Percentiles rank a stretch among this genome's conserved stretches.
Conservation (phyloP, 2,113 vertebrate genomes). For the Ptychochromis oligacanthus region DNA sequence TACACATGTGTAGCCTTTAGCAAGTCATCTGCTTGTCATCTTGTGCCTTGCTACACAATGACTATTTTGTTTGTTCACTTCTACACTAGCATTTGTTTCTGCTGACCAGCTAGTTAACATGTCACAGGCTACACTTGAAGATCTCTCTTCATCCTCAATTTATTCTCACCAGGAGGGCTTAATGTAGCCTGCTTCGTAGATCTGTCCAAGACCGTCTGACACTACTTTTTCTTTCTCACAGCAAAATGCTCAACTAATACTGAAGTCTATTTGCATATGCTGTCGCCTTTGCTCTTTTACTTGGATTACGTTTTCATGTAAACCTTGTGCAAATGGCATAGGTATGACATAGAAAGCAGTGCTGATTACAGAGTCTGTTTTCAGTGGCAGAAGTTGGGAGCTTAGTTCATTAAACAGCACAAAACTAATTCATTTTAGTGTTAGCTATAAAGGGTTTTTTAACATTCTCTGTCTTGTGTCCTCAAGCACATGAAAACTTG, state of each 20-base stretch:
- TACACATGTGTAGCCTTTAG: conserved; percentile 2
- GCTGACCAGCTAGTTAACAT: conserved; percentile 1
- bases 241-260: not conserved
- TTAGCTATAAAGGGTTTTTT: not conserved
- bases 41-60: not conserved
- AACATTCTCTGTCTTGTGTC: not conserved
- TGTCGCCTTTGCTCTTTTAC: not conserved
- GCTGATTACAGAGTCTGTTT: not conserved
- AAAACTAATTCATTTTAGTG: not conserved
- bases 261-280: not conserved
- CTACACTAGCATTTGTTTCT: not conserved
- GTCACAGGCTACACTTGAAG: not conserved
- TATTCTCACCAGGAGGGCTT: not conserved
- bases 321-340: not conserved
- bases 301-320: not conserved
- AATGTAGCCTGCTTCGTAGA: not conserved
- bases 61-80: conserved; percentile 12
- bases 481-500: no score
- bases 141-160: not conserved
- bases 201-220: not conserved
- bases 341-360: not conserved
- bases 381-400: not conserved
- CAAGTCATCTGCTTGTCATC: not conserved
- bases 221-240: not conserved
- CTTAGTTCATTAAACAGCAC: not conserved